A percentile compares a stretch with the other conserved stretches of the same genome.
Conservation (phyloP, 2,797 vertebrate species). For the Melanitta fusca region DNA sequence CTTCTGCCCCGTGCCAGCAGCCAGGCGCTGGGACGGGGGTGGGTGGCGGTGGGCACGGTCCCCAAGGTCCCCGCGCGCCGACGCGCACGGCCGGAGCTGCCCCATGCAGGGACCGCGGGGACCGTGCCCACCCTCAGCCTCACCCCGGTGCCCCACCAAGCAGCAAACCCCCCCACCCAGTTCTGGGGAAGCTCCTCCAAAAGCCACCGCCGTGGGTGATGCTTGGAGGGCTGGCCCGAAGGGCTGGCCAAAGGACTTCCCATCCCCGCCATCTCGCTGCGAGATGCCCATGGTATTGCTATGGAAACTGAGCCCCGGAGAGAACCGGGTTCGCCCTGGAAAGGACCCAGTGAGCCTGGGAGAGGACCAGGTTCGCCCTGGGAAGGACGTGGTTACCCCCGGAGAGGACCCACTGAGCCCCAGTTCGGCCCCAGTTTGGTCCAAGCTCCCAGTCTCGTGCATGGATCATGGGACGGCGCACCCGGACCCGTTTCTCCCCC, state of each 20-base stretch:
- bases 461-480: not conserved
- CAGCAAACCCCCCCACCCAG: not conserved
- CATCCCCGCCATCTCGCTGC: not conserved
- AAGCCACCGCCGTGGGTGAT: not conserved
- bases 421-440: not conserved
- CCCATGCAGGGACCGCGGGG: not conserved
- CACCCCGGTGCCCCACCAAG: not conserved
- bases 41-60: not conserved
- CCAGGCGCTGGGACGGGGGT: not conserved
- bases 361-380: not conserved
- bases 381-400: not conserved
- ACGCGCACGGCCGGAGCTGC: not conserved
- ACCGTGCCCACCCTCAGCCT: not conserved
- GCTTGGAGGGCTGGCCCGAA: not conserved
- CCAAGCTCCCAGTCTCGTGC: not conserved
- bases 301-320: slow-evolving; percentile 52
- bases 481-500: not conserved
- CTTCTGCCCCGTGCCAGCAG: not conserved
- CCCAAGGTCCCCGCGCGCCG: accelerated
- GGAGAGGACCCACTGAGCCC: not conserved
- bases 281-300: not conserved
- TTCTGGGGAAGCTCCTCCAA: not conserved
- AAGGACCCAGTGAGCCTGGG: not conserved
- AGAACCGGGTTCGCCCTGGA: not conserved
- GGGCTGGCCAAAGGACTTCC: not conserved